Base-by-base conservation (phyloP, 2,888 invertebrate genomes). In the Meteorus cinctellus region DNA sequence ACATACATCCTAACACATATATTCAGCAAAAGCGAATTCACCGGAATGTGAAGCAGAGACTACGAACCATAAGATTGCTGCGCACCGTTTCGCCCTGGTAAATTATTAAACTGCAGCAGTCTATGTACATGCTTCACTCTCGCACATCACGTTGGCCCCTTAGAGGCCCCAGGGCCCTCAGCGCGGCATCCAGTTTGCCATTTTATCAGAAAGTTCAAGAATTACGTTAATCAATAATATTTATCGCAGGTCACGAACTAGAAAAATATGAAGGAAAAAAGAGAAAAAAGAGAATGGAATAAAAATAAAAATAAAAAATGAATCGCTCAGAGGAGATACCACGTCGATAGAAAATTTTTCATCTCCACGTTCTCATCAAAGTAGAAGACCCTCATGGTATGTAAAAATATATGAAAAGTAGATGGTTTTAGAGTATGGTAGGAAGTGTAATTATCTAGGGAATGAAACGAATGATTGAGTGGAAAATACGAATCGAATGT, bases 21-120 rank as follows among this genome's bases (percentile, higher is more conserved):
- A n/a, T 48, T 19, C 8, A 55, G 24, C 19, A 55, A 24, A 19
- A 55, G 19, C 55, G 55, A 55, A 19, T 55, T 19, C 19, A 55
- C 55, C 24, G 19, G 19, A 55, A 55, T 55, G 55, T 41, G 45
- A 68, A 62, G 41, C 69, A 16, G 45, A 68, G 62, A 45, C 29
- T n/a, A 62, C 36, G 67, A 62, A 48, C 74, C 62, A 62, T 69
- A 68, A 74, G 74, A 74, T 74, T 74, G 68, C 68, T 48, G 67
- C 67, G 24, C 67, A 48, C 48, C 67, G 48, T 69, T 51, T 51
- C 36, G 24, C 36, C 41, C 19, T 60, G 31, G 27, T 74, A 74
- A 74, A 74, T 74, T 74, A 74, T 74, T 69, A 69, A 74, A 73
- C 66, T 51, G 36, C 29, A 34, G 16, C 59, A 59, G 41, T 41